Evolutionary conservation across 2,113 vertebrate species (phyloP).

Genomic region (Atlantisia rogersi): DNA sequence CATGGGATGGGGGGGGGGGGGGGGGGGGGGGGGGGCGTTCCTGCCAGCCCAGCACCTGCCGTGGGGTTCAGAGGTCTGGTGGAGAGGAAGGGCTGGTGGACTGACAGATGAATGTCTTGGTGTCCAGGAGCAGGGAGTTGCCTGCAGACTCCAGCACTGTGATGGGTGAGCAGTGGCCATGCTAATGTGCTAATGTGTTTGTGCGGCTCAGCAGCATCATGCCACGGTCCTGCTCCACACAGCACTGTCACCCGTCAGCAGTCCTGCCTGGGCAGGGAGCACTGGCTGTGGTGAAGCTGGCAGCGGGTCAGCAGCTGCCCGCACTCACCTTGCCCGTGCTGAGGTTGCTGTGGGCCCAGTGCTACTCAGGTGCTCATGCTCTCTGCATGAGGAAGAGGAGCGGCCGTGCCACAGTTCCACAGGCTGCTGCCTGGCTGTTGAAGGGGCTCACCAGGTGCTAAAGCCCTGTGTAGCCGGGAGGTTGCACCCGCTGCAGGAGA

Average conservation of each 20-base stretch:
- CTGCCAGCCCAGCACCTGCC: not conserved
- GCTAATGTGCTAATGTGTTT: no score
- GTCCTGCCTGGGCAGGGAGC: not conserved
- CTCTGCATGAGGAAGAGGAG: not conserved
- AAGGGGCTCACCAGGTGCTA: no score
- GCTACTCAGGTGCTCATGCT: rapidly evolving
- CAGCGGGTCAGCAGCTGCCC: not conserved
- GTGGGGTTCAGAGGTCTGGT: rapidly evolving
- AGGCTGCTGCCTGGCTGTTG: no score
- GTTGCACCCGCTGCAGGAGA: not conserved
- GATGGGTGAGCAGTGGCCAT: not conserved
- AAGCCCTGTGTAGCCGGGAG: no score
- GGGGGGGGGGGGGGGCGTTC: not conserved
- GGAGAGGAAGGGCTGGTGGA: not conserved
- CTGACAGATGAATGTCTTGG: rapidly evolving
- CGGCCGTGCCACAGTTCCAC: rapidly evolving
- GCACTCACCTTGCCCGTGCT: not conserved
- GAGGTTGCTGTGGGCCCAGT: not conserved
- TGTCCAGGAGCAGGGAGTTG: not conserved
- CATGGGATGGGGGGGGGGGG: rapidly evolving
- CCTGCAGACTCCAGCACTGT: rapidly evolving
- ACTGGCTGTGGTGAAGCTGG: not conserved
- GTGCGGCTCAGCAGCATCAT: not conserved
- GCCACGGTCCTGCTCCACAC: not conserved
- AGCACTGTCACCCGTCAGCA: not conserved